Conservation (phyloP, 2,888 invertebrate genomes). For the Drosophila anomelani region DNA sequence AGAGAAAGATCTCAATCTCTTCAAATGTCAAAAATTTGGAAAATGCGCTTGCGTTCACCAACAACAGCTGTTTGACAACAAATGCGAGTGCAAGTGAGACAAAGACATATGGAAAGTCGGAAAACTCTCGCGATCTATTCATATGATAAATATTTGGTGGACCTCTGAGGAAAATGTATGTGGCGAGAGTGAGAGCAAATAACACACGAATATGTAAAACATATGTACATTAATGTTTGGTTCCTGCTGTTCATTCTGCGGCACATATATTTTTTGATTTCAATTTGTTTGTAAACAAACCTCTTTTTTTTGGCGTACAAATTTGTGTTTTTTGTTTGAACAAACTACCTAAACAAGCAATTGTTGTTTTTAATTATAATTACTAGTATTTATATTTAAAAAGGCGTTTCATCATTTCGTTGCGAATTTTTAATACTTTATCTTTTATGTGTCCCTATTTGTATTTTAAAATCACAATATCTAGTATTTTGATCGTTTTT, state of each 20-base stretch:
- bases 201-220: conserved; percentile 15
- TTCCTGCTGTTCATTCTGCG: conserved; percentile 43
- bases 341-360: not conserved
- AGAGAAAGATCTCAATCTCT: conserved; percentile 14
- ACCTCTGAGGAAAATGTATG: conserved; percentile 9
- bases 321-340: not conserved
- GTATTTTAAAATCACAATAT: too few relatives aligned
- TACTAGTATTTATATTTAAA: not conserved
- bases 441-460: not conserved
- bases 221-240: conserved; percentile 9
- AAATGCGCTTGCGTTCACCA: conserved; percentile 54
- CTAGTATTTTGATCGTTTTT: too few relatives aligned
- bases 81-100: conserved; percentile 58
- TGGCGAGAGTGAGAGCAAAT: conserved; percentile 16
- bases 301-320: not conserved
- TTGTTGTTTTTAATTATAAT: not conserved
- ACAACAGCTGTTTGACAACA: conserved; percentile 69
- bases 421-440: not conserved
- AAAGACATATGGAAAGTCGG: not conserved
- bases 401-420: not conserved
- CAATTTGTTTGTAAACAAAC: conserved; percentile 66
- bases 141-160: conserved; percentile 15
- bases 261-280: conserved; percentile 25
- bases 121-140: conserved; percentile 26
- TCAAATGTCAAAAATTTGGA: conserved; percentile 47